phyloP scores from a whole-genome alignment of 2,888 invertebrate species.

The Octonoba sinensis region DNA sequence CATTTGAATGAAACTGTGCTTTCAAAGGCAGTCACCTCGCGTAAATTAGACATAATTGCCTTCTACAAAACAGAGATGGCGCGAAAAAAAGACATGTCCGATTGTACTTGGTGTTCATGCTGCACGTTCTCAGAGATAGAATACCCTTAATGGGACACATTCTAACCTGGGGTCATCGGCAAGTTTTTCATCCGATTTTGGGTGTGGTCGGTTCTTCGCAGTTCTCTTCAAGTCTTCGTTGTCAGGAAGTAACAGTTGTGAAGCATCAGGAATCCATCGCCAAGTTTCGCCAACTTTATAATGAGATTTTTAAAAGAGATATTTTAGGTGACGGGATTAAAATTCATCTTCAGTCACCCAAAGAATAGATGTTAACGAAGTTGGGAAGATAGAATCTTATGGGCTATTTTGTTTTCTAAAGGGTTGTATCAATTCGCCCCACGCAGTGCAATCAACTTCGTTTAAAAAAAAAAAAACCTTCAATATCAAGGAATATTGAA shows the following conservation, averaged over 20 bases:
- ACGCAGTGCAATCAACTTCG: no score
- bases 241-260: conserved; percentile 28
- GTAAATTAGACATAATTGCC: conserved; percentile 50
- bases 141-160: conserved; percentile 24
- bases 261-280: neutral
- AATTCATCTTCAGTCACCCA: no score
- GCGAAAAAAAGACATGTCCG: conserved; percentile 22
- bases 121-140: conserved; percentile 19
- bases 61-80: conserved; percentile 6
- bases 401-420: no score
- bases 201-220: conserved; percentile 30
- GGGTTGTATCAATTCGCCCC: no score
- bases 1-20: no score
- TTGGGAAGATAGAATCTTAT: no score
- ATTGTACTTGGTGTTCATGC: conserved; percentile 22
- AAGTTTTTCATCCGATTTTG: conserved; percentile 21
- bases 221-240: conserved; percentile 11
- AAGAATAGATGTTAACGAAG: no score
- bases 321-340: no score
- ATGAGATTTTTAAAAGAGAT: no score
- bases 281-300: conserved; percentile 18
- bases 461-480: no score
- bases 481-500: no score
- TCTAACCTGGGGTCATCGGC: conserved; percentile 17
- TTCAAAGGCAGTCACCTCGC: conserved; percentile 13